Conservation (phyloP, 2,113 vertebrate species). For the Alces alces region DNA sequence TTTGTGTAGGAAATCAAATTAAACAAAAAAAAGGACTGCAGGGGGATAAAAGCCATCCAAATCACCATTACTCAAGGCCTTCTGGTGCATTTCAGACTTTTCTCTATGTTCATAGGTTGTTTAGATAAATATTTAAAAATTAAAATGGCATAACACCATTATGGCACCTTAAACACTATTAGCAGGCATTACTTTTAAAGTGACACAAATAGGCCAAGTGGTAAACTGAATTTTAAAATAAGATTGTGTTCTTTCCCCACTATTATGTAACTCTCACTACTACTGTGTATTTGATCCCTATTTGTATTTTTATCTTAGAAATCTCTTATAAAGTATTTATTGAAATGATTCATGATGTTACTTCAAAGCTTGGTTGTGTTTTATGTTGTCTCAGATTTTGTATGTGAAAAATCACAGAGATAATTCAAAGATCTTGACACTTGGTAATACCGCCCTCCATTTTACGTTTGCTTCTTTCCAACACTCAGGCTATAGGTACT, state of each 20-base stretch:
- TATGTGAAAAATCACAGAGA: background rate
- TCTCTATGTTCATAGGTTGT: background rate
- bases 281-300: background rate
- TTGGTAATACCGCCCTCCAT: background rate
- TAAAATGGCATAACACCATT: background rate
- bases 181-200: slow-evolving; percentile 7
- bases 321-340: background rate
- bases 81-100: background rate
- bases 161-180: background rate
- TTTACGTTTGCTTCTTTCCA: background rate
- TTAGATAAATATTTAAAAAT: background rate
- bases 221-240: slow-evolving; percentile 14
- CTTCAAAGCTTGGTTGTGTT: background rate
- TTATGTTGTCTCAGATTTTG: background rate
- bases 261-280: background rate
- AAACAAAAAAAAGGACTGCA: background rate
- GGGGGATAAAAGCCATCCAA: background rate
- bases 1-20: background rate
- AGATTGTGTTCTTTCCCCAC: background rate
- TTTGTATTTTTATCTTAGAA: background rate
- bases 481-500: background rate
- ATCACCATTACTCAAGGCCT: background rate
- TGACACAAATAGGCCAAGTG: background rate
- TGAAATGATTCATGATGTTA: background rate
- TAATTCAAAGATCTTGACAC: background rate